These are phyloP conservation scores for Macrobrachium rosenbergii DNA, from an alignment of 1,140 invertebrate genomes.

Conservation along the genomic window DNA sequence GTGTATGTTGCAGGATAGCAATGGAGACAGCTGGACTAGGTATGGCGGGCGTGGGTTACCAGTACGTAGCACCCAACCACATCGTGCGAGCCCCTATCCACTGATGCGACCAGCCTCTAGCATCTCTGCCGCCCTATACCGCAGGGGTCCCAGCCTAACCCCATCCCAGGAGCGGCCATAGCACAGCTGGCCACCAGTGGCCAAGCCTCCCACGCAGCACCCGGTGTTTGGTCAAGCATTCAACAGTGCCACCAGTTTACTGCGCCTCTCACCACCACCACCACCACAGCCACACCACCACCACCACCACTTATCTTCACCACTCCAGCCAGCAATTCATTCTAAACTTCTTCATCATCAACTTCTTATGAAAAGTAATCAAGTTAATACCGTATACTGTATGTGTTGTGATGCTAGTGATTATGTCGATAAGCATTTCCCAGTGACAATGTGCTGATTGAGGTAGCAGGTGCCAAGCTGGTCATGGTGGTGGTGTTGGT, in stretches of 20 bases:
- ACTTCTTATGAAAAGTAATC: too few relatives aligned
- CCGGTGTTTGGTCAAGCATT: slow-evolving; percentile 41
- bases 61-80: slow-evolving; percentile 91
- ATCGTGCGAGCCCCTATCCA: slow-evolving; percentile 92
- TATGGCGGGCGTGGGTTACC: slow-evolving; percentile 89
- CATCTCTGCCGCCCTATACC: slow-evolving; percentile 34
- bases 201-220: slow-evolving; percentile 50
- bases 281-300: slow-evolving; percentile 34
- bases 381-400: too few relatives aligned
- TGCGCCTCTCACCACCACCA: slow-evolving; percentile 40
- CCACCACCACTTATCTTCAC: slow-evolving; percentile 29
- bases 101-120: slow-evolving; percentile 73
- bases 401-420: not conserved
- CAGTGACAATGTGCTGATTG: slow-evolving; percentile 26
- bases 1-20: slow-evolving; percentile 81
- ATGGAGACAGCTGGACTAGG: slow-evolving; percentile 91
- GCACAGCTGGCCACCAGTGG: slow-evolving; percentile 28
- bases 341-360: not conserved
- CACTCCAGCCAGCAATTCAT: slow-evolving; percentile 7
- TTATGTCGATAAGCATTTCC: not conserved
- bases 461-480: slow-evolving; percentile 26
- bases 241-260: slow-evolving; percentile 36
- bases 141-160: slow-evolving; percentile 40
- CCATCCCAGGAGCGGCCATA: slow-evolving; percentile 23
- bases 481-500: slow-evolving; percentile 15